Base-by-base conservation (phyloP, 2,888 invertebrate species). In the Strigamia maritima region DNA sequence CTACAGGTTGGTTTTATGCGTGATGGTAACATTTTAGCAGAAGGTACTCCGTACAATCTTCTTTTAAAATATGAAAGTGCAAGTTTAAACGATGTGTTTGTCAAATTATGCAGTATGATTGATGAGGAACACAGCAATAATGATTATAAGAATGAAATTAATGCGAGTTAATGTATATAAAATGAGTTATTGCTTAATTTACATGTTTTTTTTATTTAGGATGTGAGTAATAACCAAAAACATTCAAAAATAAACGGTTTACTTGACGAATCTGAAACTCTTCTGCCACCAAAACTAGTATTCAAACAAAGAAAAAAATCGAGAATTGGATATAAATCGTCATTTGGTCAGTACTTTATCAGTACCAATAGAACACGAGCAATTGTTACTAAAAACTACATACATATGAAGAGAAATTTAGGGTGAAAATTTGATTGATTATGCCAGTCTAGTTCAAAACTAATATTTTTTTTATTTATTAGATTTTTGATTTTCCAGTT, bases 401-500 rank as follows among this genome's bases (percentile, higher is more conserved):
- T 79, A 0, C 76, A 76, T 28, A 44, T 80, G 77, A 76, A 77
- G 76, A 65, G 80, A 60, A 80, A 80, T 75, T 35, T 80, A 24
- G 80, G 79, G 80, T 80, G 76, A 79, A 19, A 38, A 38, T 38
- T 38, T 54, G 6, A n/a, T 14, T 74, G 4, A 10, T 24, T 28
- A 14, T 74, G 16, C 6, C 14, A 22, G 4, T 16, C 16, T 54
- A 10, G n/a, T 16, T 14, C n/a, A 19, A 10, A 65, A 19, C n/a
- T 65, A 19, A 19, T 19, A 65, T 10, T 76, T 31, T 31, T 12
- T 38, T 77, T 8, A 12, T 76, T 79, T 83, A 82, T 16, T 82
- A 86, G 86, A 54, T 83, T 86, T 76, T 82, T 87, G 60, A 79
- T 87, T 76, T 87, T 87, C 82, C 85, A 87, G 82, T 86, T 87